phyloP scores from a whole-genome alignment of 2,797 vertebrate genomes.

The Phoeniculus purpureus region DNA sequence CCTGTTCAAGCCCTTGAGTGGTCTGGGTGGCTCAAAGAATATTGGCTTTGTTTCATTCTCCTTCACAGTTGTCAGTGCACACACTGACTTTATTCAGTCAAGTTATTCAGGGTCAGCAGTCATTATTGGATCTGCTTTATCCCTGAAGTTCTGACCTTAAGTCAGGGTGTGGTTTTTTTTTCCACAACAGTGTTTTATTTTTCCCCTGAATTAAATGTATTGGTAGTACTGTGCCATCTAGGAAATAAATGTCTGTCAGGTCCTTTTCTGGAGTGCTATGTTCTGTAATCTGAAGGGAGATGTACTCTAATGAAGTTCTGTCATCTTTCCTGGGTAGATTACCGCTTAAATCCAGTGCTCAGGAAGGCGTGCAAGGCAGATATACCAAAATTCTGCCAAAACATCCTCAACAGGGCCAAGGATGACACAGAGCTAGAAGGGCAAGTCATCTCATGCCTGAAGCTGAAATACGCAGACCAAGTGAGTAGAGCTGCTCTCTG shows the following conservation, averaged over 20 bases:
- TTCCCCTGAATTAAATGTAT: fast-evolving
- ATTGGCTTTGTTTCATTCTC: not conserved
- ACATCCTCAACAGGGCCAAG: constrained; percentile 89
- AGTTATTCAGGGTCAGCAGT: not conserved
- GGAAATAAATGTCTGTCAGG: not conserved
- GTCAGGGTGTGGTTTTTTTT: not conserved
- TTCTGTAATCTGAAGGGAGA: not conserved
- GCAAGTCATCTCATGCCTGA: constrained; percentile 94
- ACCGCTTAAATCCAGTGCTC: constrained; percentile 92
- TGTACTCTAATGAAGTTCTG: not conserved
- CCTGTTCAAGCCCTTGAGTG: not conserved
- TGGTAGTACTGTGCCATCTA: not conserved
- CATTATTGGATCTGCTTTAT: not conserved
- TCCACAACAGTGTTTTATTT: not conserved
- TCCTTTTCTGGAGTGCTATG: not conserved
- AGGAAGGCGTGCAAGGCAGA: constrained; percentile 96
- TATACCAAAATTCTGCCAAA: constrained; percentile 96
- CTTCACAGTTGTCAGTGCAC: not conserved
- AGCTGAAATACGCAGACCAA: constrained; percentile 96
- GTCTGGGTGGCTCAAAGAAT: not conserved
- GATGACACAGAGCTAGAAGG: constrained; percentile 93
- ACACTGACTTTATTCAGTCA: not conserved
- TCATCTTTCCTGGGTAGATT: constrained; percentile 80
- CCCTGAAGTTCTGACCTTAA: not conserved
- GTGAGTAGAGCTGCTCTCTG: constrained; percentile 66